These are phyloP conservation scores for Drosophila bifasciata DNA, from an alignment of 1,140 invertebrate species.

Conservation along the genomic window DNA sequence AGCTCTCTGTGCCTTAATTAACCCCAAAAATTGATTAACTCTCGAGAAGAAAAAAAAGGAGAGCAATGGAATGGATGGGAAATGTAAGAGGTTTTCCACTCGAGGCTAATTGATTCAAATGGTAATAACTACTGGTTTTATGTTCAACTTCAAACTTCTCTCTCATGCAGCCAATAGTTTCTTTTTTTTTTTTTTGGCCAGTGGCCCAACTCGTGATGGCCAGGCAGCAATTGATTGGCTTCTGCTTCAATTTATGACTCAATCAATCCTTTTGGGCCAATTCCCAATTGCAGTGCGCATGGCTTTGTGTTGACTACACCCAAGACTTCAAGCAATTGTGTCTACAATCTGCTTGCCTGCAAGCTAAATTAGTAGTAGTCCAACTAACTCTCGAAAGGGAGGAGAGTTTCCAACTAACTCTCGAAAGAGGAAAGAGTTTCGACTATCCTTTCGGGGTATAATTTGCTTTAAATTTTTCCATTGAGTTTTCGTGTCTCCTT, in stretches of 20 bases:
- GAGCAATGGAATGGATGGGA: conserved; percentile 10
- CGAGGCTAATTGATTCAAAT: conserved; percentile 63
- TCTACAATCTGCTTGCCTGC: conserved; percentile 9
- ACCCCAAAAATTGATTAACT: conserved; percentile 69
- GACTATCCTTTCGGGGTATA: conserved; percentile 34
- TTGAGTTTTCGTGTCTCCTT: conserved; percentile 25
- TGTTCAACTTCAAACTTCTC: conserved; percentile 25
- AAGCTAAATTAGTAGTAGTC: conserved; percentile 42
- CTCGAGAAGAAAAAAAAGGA: conserved; percentile 21
- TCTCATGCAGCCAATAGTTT: conserved; percentile 13
- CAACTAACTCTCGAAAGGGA: conserved; percentile 13
- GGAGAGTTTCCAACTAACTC: conserved; percentile 29
- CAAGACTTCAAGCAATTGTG: conserved; percentile 44
- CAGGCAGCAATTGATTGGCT: conserved; percentile 52
- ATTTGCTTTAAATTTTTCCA: conserved; percentile 42
- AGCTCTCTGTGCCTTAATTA: conserved; percentile 61
- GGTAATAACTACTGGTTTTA: conserved; percentile 67
- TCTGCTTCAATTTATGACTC: conserved; percentile 70
- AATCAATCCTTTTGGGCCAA: conserved; percentile 63
- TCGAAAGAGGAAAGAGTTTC: conserved; percentile 9
- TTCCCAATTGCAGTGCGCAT: conserved; percentile 51
- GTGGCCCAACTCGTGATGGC: conserved; percentile 60
- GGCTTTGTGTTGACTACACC: conserved; percentile 51
- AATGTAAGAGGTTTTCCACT: conserved; percentile 23
- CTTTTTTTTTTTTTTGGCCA: conserved; percentile 45